Base-by-base conservation (phyloP, 23 tunicate genomes). In the Styela plicata region DNA sequence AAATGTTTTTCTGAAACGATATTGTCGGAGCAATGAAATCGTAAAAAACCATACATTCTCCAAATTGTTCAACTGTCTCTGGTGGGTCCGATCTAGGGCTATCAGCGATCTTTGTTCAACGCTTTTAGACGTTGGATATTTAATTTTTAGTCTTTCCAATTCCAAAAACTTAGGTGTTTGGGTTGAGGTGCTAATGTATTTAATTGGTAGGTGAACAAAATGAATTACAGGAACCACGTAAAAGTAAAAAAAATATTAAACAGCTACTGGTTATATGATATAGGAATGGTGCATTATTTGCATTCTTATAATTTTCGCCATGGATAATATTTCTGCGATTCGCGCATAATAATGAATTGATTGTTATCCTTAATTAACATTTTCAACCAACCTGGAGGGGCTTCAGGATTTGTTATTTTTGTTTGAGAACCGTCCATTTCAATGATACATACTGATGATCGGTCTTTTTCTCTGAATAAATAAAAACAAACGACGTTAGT, bases 381-480 rank as follows among this genome's bases (percentile, higher is more conserved):
- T n/a, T n/a, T n/a, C n/a, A n/a, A n/a, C n/a, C n/a, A n/a, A 71
- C 77, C 77, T 29, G 32, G 85, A 69, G 93, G 98, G 17, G 98
- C 65, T 13, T 93, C 98, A 21, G 98, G 98, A 63, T 93, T 88
- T 52, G 44, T 70, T 3, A 93, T 93, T 24, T 74, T 67, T 36
- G 98, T 93, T 33, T 88, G 77, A 20, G 82, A 32, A 33, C 98
- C 93, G 34, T 84, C 27, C 98, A 93, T 93, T 37, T 81, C 81
- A 31, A 93, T 93, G 33, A 93, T 82, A 22, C 73, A 69, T 70
- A 88, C 74, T 52, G 98, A 89, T 1, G 84, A 81, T 37, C 98
- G 52, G 78, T 93, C 98, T 23, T 84, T 93, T 78, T 93, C 98
- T 80, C 98, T 93, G 83, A 57, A 73, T 3, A 57, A n/a, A n/a